Base-by-base conservation (phyloP, 2,797 vertebrate species). In the Hephaestus fuliginosus region DNA sequence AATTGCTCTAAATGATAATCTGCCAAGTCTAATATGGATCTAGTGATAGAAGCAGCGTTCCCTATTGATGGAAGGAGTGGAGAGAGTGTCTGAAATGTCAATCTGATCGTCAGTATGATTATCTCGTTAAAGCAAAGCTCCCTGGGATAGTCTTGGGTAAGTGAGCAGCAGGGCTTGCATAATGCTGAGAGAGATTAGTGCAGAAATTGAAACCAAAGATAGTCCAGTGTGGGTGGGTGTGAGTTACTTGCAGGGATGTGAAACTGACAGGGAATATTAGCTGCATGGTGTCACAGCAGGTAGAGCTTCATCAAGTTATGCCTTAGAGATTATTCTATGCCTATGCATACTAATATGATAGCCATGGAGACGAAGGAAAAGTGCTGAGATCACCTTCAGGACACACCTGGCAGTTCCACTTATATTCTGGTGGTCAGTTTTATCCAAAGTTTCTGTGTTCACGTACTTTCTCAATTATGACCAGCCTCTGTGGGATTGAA, bases 1-100 rank as follows among this genome's bases (percentile, higher is more conserved):
- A 92, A 90, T 90, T 90, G 86, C 85, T 86, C 87, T 92, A 92
- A 93, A 89, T 89, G 89, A 93, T 91, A 92, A 93, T 94, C 89
- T 89, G 88, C 83, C 88, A 89, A 81, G 82, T 89, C 88, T 91
- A 90, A 90, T 93, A 88, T 82, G 88, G 89, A 89, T 91, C 82
- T 82, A 84, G 80, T 73, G 84, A 89, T 81, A 80, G 84, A 85
- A 88, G 88, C 58, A 80, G 70, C 72, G 65, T 78, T 89, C 71
- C 64, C 83, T 82, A 88, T 91, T 89, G 90, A 91, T 88, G 82
- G 73, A 78, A 79, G 81, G 80, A 90, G 86, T 74, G 84, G 78
- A 78, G 89, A 78, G 84, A 89, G 86, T 86, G 89, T 93, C 89
- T 89, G 89, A 94, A 93, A 94, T 93, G 91, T 92, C 91, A 93